phyloP scores from a whole-genome alignment of 2,888 invertebrate species.

The Altica lythri region DNA sequence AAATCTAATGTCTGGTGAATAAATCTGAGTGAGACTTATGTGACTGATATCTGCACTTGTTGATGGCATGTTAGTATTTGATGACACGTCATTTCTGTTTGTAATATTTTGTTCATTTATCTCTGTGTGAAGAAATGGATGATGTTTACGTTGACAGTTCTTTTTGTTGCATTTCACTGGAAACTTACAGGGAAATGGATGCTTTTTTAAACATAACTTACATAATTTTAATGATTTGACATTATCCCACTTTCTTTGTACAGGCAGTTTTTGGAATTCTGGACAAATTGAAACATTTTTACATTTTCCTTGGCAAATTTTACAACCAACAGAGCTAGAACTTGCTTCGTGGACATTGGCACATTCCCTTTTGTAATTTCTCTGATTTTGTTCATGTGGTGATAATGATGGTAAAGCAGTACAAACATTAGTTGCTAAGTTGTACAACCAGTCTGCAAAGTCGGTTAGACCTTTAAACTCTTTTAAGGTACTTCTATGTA shows the following conservation, averaged over 20 bases:
- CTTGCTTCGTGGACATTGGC: background rate
- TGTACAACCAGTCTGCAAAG: slow-evolving; percentile 13
- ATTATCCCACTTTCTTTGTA: background rate
- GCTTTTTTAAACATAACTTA: slow-evolving; percentile 5
- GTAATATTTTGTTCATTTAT: background rate
- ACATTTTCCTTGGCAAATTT: slow-evolving; percentile 7
- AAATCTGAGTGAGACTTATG: too few relatives aligned
- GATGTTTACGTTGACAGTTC: slow-evolving; percentile 5
- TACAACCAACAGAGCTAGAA: background rate
- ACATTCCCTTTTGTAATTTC: background rate
- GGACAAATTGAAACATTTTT: background rate
- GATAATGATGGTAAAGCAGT: slow-evolving; percentile 4
- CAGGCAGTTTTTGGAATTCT: slow-evolving; percentile 6
- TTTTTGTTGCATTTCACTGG: slow-evolving; percentile 5
- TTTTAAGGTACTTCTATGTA: slow-evolving; percentile 8
- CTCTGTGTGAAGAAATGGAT: slow-evolving; percentile 5
- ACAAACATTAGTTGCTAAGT: slow-evolving; percentile 9
- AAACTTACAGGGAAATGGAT: slow-evolving; percentile 8
- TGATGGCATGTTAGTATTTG: too few relatives aligned
- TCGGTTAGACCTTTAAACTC: slow-evolving; percentile 7
- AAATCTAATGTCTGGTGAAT: slow-evolving; percentile 7
- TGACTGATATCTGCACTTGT: too few relatives aligned
- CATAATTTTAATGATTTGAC: slow-evolving; percentile 6
- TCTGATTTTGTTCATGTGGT: background rate
- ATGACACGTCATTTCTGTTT: too few relatives aligned